Base-by-base conservation (phyloP, 2,888 invertebrate species). In the Phengaris arion region DNA sequence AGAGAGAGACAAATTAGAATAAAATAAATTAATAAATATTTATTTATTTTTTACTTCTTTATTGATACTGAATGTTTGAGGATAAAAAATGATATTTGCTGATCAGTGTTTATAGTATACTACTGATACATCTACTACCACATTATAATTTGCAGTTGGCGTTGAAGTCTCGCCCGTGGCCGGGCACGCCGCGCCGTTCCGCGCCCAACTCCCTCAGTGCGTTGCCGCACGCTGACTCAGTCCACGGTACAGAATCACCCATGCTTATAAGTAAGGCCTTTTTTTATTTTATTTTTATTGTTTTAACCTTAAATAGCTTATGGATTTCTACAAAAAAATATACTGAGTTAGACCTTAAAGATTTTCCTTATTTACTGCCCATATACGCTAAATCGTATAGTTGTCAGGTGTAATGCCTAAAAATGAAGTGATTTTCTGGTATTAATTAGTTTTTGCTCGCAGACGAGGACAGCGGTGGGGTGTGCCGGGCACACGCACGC, bases 191-290 rank as follows among this genome's bases (percentile, higher is more conserved):
- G 68, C 83, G 77, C 74, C 75, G 77, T 74, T 73, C 79, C 74
- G 79, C 80, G n/a, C 77, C 78, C 69, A 75, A 74, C 69, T 72
- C 85, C 82, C 83, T 85, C 0, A 75, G 55, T 75, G 52, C 79
- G 76, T 74, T 78, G 75, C 76, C 80, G 74, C 0, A 80, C 75
- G 46, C 80, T 78, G 5, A 75, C 81, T 2, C 78, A 82, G 0
- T 77, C 9, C 78, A 84, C 0, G 82, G 80, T 3, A 86, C 89
- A 0, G 89, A 90, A 77, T 90, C 91, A 2, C 90, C 91, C 0
- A 84, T 87, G 0, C 81, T 90, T 0, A 85, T 89, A 77, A 84
- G 91, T 90, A 51, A 85, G 89, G 82, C 74, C 59, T 7, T 48
- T 57, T 57, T 75, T 48, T 64, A 22, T 22, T 35, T 35, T 10